A percentile compares a stretch with the other conserved stretches of the same genome.
These are phyloP conservation scores for Eumeta japonica DNA, from an alignment of 1,140 invertebrate species.

Conservation along the genomic window DNA sequence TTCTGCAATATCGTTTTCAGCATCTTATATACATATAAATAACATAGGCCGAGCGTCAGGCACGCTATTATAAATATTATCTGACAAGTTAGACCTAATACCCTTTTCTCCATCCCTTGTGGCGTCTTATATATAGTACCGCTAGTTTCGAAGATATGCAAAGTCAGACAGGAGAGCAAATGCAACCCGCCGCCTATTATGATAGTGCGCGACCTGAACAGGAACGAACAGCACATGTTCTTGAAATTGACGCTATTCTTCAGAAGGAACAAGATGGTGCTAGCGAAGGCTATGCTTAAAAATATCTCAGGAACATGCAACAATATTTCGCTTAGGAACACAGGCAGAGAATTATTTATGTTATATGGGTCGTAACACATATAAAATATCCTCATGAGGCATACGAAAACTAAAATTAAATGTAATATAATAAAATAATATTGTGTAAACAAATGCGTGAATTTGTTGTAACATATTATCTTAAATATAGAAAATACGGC, in stretches of 20 bases:
- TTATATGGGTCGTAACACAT: constrained; percentile 90
- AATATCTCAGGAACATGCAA: constrained; percentile 81
- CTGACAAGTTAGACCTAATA: constrained; percentile 75
- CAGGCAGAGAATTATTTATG: constrained; percentile 71
- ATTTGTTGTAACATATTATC: constrained; percentile 76
- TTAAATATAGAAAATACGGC: constrained; percentile 81
- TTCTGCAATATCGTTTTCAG: constrained; percentile 65
- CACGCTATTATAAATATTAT: constrained; percentile 79
- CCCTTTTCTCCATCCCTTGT: constrained; percentile 54
- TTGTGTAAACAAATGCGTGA: constrained; percentile 75
- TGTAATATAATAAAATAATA: constrained; percentile 84
- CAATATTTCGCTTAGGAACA: constrained; percentile 77
- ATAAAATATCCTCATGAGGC: constrained; percentile 78
- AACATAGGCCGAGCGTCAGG: constrained; percentile 76
- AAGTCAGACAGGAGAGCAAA: constrained; percentile 71
- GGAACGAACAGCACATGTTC: constrained; percentile 64
- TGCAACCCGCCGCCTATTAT: constrained; percentile 72
- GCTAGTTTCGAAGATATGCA: constrained; percentile 73
- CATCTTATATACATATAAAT: constrained; percentile 78
- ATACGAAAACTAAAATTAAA: constrained; percentile 75
- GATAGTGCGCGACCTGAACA: constrained; percentile 72
- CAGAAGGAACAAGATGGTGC: constrained; percentile 80
- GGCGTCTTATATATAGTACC: constrained; percentile 48
- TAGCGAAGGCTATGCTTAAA: constrained; percentile 79
- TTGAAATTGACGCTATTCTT: constrained; percentile 69